Conservation (phyloP, 2,113 vertebrate genomes). For the Bufo bufo region DNA sequence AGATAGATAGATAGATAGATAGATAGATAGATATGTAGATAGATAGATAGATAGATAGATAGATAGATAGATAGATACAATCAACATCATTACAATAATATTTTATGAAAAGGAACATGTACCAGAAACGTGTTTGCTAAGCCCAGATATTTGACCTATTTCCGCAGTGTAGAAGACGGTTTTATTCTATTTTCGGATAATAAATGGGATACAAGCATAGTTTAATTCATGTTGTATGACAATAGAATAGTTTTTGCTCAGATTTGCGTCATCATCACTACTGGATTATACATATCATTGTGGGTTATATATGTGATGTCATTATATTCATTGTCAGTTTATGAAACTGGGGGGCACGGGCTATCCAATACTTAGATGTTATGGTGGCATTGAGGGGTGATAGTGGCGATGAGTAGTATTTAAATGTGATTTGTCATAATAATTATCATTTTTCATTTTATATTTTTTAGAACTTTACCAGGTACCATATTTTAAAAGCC, state of each 20-base stretch:
- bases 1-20: constrained; percentile 33
- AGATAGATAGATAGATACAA: background rate
- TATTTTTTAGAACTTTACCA: no score
- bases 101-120: background rate
- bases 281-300: no score
- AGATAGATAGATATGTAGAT: constrained; percentile 1
- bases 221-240: background rate
- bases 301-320: no score
- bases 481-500: no score
- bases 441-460: no score
- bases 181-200: background rate
- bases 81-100: background rate
- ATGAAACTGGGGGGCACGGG: no score
- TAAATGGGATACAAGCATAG: background rate
- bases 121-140: background rate
- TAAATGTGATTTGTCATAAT: no score
- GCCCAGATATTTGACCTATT: background rate
- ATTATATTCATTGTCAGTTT: no score
- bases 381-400: no score
- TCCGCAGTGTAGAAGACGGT: background rate
- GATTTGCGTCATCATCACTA: background rate
- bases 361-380: no score
- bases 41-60: constrained; percentile 1
- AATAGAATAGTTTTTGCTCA: background rate
- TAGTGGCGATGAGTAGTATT: no score